Percentiles rank a stretch among this genome's conserved stretches.
phyloP scores from a whole-genome alignment of 2,888 invertebrate species.

The Metopia argyrocephala region DNA sequence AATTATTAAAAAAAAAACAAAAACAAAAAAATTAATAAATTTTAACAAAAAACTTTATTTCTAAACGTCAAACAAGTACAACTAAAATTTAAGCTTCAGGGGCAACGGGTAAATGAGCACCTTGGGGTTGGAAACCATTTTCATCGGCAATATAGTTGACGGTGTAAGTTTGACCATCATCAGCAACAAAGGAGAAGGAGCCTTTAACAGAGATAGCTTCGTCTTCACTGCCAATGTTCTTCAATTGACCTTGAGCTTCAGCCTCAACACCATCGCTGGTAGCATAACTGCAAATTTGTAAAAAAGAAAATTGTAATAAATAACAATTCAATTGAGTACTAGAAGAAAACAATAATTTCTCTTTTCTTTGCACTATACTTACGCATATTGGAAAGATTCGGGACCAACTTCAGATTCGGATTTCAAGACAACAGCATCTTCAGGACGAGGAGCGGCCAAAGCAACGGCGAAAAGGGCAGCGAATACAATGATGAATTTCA shows the following conservation, averaged over 20 bases:
- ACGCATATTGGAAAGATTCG: constrained; percentile 80
- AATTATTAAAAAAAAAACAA: background rate
- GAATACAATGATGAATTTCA: constrained; percentile 67
- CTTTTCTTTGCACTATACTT: constrained; percentile 75
- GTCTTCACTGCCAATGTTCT: constrained; percentile 65
- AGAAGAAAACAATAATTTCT: too few relatives aligned
- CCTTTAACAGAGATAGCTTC: constrained; percentile 68
- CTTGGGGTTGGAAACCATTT: background rate
- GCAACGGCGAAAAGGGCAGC: constrained; percentile 71
- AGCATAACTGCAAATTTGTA: constrained; percentile 73
- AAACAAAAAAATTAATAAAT: background rate
- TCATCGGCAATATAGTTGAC: background rate
- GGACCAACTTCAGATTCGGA: constrained; percentile 79
- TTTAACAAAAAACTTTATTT: background rate
- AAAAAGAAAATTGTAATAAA: background rate
- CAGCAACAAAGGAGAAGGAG: constrained; percentile 69
- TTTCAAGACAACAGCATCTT: constrained; percentile 79
- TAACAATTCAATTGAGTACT: background rate
- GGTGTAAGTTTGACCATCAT: constrained; percentile 23
- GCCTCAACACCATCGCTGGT: constrained; percentile 78
- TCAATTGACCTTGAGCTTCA: constrained; percentile 67
- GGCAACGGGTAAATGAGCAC: background rate
- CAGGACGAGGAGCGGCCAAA: constrained; percentile 66
- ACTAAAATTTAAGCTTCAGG: constrained; percentile 76
- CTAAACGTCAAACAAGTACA: background rate